Evolutionary conservation across 1,140 invertebrate genomes (phyloP), one percentile per base, ranked within the genome.

Genomic region (Onthophagus taurus): DNA sequence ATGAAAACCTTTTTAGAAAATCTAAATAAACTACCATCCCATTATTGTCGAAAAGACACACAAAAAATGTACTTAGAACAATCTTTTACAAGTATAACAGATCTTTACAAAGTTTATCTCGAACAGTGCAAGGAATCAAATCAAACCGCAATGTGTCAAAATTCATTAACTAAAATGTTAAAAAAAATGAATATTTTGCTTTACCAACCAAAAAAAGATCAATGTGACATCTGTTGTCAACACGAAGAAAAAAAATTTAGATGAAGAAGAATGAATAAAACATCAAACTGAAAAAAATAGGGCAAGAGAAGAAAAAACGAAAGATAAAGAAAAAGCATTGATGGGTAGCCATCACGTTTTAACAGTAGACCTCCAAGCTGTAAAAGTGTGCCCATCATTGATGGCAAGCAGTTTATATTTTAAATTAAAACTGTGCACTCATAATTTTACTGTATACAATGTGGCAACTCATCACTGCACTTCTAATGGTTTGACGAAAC

Each of bases 391-490:
- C 29, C 66, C 65, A 39, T 42, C 41, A 44, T 21, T 68, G 21
- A 55, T 61, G n/a, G 61, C 65, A 12, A 61, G 50, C 52, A 57
- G 57, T 26, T 29, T 67, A 21, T 70, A 70, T 51, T 70, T 61
- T 51, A 69, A 66, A 55, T 64, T 54, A 7, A 70, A 69, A 49
- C 47, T 69, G 14, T 30, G 50, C 11, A 39, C 57, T 13, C 64
- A 70, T 54, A 71, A 70, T 54, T 70, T 64, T 44, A 66, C 64
- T 12, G 44, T 69, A 24, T 70, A 63, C 49, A 63, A 71, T 51
- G 31, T 67, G 5, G 50, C 45, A 3, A 64, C 42, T 29, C 50
- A 59, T 36, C 36, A 53, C 26, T 48, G 47, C 44, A 53, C 35
- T 13, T 23, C 16, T 44, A 11, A 19, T 44, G 30, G 8, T 44